A percentile compares a stretch with the other conserved stretches of the same genome.
Conservation (phyloP, 37 sponge, comb jelly and placozoan species). For the Axinella damicornis region DNA sequence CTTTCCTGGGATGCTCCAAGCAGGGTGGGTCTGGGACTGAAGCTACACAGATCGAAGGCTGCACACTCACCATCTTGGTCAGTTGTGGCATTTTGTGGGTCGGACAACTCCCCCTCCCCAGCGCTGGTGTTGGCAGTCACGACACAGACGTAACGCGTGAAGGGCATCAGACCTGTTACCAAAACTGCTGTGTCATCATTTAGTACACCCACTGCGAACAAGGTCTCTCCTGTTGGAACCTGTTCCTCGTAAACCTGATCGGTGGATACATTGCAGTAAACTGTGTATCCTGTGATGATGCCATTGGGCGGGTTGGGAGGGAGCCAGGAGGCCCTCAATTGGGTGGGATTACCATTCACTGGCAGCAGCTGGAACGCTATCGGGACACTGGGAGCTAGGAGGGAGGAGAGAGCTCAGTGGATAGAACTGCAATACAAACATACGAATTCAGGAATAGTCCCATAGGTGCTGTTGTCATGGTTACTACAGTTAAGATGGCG, state of each 20-base stretch:
- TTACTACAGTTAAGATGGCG: too few relatives aligned
- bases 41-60: too few relatives aligned
- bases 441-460: too few relatives aligned
- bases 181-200: background rate
- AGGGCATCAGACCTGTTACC: conserved; percentile 45
- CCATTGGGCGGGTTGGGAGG: conserved; percentile 36
- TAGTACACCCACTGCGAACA: too few relatives aligned
- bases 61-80: conserved; percentile 35
- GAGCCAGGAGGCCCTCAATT: conserved; percentile 21
- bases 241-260: conserved; percentile 10
- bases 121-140: conserved; percentile 63
- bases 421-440: too few relatives aligned
- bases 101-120: conserved; percentile 45
- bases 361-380: background rate
- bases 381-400: conserved; percentile 39
- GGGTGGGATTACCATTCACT: background rate
- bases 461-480: too few relatives aligned
- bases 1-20: too few relatives aligned
- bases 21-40: too few relatives aligned
- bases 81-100: background rate
- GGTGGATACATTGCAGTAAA: conserved; percentile 10
- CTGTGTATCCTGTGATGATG: conserved; percentile 29
- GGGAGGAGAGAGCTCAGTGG: background rate
- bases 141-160: conserved; percentile 51
- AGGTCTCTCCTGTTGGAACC: too few relatives aligned